Conservation (phyloP, 1,140 invertebrate species). For the Drosophila tsacasi region DNA sequence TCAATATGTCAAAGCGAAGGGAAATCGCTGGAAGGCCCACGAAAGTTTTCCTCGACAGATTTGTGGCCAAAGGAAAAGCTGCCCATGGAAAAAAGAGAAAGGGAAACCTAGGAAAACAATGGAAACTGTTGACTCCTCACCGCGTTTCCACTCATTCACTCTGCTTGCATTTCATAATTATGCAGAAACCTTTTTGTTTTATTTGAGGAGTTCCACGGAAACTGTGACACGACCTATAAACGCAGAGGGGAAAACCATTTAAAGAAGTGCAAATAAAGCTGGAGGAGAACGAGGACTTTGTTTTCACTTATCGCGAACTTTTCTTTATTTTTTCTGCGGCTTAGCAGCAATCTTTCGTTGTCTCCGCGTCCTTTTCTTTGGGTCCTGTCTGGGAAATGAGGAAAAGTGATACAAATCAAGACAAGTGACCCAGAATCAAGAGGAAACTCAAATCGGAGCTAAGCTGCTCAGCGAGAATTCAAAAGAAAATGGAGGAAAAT, state of each 20-base stretch:
- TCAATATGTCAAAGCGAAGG: constrained; percentile 37
- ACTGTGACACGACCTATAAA: constrained; percentile 50
- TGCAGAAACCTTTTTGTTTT: constrained; percentile 25
- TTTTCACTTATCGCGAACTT: constrained; percentile 50
- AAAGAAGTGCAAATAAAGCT: constrained; percentile 25
- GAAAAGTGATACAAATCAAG: constrained; percentile 30
- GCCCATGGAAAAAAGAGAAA: neutral
- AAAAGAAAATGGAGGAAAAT: neutral
- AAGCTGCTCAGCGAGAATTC: constrained; percentile 25
- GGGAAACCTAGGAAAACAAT: constrained; percentile 27
- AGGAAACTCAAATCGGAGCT: constrained; percentile 6
- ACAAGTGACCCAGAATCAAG: constrained; percentile 42
- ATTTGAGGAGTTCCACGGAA: constrained; percentile 11
- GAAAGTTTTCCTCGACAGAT: constrained; percentile 28
- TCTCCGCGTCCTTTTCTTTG: constrained; percentile 2
- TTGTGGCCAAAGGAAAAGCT: constrained; percentile 22
- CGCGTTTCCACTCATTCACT: constrained; percentile 21
- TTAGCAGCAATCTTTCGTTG: constrained; percentile 20
- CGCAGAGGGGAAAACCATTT: constrained; percentile 17
- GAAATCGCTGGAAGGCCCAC: constrained; percentile 26
- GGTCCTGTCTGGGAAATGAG: constrained; percentile 2
- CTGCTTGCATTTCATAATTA: constrained; percentile 56
- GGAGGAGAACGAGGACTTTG: constrained; percentile 22
- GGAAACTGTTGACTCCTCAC: constrained; percentile 2
- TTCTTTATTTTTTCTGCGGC: constrained; percentile 33